Percentiles rank a stretch among this genome's conserved stretches.
Conservation (phyloP, 37 sponge, comb jelly and placozoan genomes). For the Beroe ovata region DNA sequence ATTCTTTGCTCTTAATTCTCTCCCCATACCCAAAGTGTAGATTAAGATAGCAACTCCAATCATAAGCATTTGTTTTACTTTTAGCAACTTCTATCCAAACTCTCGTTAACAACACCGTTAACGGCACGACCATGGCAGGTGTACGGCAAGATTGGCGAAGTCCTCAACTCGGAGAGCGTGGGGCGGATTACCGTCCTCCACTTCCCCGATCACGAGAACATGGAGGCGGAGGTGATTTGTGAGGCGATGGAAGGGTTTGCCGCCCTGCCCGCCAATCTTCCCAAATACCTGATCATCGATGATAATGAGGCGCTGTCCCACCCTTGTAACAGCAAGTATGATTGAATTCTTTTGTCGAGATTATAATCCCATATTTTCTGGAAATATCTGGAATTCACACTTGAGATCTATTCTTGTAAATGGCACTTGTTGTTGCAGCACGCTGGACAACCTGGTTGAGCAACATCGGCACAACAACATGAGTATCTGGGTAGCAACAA, state of each 20-base stretch:
- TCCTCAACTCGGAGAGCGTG: conserved; percentile 5
- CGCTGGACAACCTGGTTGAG: conserved; percentile 33
- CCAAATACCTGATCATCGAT: conserved; percentile 61
- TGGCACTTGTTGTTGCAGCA: conserved; percentile 9
- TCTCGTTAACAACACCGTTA: no score
- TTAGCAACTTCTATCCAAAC: no score
- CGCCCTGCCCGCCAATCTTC: not conserved
- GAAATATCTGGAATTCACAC: not conserved
- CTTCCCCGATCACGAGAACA: conserved; percentile 43
- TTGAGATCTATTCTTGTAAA: no score
- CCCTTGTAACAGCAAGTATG: conserved; percentile 35
- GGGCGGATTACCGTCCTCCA: conserved; percentile 25
- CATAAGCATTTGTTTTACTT: no score
- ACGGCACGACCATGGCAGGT: no score
- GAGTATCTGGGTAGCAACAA: conserved; percentile 49
- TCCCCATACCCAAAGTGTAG: no score
- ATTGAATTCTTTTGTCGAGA: not conserved
- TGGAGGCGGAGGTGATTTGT: conserved; percentile 55
- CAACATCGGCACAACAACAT: conserved; percentile 22
- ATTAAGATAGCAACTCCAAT: no score
- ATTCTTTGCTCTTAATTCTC: no score
- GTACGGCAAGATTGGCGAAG: not conserved
- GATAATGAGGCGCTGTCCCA: conserved; percentile 4
- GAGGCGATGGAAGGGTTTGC: conserved; percentile 18
- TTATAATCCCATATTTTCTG: not conserved